phyloP scores from a whole-genome alignment of 2,888 invertebrate genomes.

The Drosophila yooni region DNA sequence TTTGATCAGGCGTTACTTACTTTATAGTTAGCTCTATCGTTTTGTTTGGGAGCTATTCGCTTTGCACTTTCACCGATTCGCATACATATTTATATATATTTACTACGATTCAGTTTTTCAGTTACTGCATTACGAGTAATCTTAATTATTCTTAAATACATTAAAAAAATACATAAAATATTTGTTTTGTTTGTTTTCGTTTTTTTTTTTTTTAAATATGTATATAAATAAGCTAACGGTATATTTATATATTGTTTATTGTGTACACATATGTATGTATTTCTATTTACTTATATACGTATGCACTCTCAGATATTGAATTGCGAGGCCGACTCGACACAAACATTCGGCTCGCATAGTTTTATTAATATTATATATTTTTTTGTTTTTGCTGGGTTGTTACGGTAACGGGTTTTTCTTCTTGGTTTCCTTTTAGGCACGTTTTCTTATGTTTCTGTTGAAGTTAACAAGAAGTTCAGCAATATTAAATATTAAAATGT shows the following conservation, averaged over 20 bases:
- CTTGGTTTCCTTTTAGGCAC: constrained; percentile 23
- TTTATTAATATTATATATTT: constrained; percentile 9
- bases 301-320: constrained; percentile 53
- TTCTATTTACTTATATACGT: constrained; percentile 61
- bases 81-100: constrained; percentile 23
- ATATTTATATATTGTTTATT: constrained; percentile 69
- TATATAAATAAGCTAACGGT: constrained; percentile 76
- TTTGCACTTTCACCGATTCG: constrained; percentile 51
- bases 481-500: neutral
- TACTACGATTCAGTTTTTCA: constrained; percentile 39
- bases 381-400: constrained; percentile 20
- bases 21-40: constrained; percentile 23
- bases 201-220: constrained; percentile 50
- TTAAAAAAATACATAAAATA: constrained; percentile 78
- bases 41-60: constrained; percentile 24
- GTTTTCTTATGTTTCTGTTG: constrained; percentile 27
- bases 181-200: constrained; percentile 44
- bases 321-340: constrained; percentile 26
- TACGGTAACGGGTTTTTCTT: constrained; percentile 17
- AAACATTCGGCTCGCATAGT: constrained; percentile 14
- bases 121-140: constrained; percentile 57
- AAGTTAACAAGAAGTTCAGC: constrained; percentile 28
- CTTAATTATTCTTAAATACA: constrained; percentile 77
- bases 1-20: constrained; percentile 43
- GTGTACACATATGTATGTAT: constrained; percentile 58